phyloP scores from a whole-genome alignment of 1,140 invertebrate genomes.

The Adelges cooleyi region DNA sequence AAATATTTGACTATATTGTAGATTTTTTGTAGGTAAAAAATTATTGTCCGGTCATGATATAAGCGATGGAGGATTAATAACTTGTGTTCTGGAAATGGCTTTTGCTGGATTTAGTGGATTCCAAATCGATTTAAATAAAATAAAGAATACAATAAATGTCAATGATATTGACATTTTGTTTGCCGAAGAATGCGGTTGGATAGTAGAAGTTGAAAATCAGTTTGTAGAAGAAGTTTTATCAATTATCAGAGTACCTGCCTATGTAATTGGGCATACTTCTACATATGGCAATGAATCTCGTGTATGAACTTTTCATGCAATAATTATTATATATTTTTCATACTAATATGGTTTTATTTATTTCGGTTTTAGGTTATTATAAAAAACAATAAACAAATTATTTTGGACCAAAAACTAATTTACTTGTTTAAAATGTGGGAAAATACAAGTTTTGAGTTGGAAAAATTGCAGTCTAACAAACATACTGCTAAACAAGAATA shows the following conservation, averaged over 20 bases:
- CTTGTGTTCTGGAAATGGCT: conserved; percentile 86
- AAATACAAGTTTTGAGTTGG: conserved; percentile 84
- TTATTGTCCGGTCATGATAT: conserved; percentile 88
- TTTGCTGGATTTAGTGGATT: conserved; percentile 81
- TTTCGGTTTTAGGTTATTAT: conserved; percentile 43
- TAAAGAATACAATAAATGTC: conserved; percentile 27
- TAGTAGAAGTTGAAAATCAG: conserved; percentile 63
- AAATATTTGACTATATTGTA: neutral
- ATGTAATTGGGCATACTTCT: conserved; percentile 56
- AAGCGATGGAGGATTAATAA: conserved; percentile 88
- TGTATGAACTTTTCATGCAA: conserved; percentile 36
- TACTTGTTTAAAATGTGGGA: conserved; percentile 78
- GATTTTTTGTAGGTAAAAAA: conserved; percentile 46
- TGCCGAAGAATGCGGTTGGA: conserved; percentile 81
- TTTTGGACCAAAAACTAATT: conserved; percentile 53
- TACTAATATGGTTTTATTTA: neutral
- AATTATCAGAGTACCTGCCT: conserved; percentile 49
- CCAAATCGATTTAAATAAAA: conserved; percentile 49
- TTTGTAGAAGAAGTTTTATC: conserved; percentile 49
- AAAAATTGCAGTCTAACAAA: conserved; percentile 67
- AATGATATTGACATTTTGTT: conserved; percentile 57
- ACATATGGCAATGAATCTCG: conserved; percentile 54
- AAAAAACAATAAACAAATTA: conserved; percentile 45
- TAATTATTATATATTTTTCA: neutral
- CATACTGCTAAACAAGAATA: conserved; percentile 71